Evolutionary conservation across 2,113 vertebrate species (phyloP), one percentile per base, ranked within the genome.

Genomic region (Semnornis frantzii): DNA sequence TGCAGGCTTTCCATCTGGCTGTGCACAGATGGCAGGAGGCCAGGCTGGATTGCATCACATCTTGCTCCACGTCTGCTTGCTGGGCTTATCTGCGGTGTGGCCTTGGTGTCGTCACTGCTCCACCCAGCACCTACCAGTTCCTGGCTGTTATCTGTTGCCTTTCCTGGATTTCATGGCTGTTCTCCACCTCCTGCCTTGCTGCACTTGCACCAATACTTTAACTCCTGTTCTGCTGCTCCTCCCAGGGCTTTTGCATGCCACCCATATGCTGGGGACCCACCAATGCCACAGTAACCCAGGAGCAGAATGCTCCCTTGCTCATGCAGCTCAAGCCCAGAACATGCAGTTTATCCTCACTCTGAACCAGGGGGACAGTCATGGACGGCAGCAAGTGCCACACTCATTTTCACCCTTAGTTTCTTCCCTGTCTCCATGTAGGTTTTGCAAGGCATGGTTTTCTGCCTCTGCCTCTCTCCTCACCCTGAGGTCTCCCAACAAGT

Each of bases 261-360:
- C 16, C 16, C 9, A 37, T 18, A 11, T 0, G 0, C 37, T 0
- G 0, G 8, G 14, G 5, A 78, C 23, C 25, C 64, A 39, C 44
- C 8, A 20, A 18, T 13, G 8, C 21, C 0, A 1, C 13, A 4
- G 42, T 10, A 25, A 20, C 18, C 31, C 3, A 1, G 39, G 21
- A 66, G 23, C 7, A n/a, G n/a, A 44, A 8, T 0, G 0, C 30
- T 85, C 46, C 60, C n/a, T 65, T 50, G 15, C 11, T 65, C 8
- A 0, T 64, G 50, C 39, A 65, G n/a, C 44, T 24, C 72, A 63
- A 73, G 44, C 48, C 69, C 11, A 28, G 30, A 76, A n/a, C 12
- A 27, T 4, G 2, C 8, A 10, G 5, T 15, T 31, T 15, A 11
- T 30, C 15, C 5, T 70, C 10, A 59, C 2, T 0, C 2, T 30